Conservation (phyloP, 2,797 vertebrate genomes). For the Enteromius viviparus region DNA sequence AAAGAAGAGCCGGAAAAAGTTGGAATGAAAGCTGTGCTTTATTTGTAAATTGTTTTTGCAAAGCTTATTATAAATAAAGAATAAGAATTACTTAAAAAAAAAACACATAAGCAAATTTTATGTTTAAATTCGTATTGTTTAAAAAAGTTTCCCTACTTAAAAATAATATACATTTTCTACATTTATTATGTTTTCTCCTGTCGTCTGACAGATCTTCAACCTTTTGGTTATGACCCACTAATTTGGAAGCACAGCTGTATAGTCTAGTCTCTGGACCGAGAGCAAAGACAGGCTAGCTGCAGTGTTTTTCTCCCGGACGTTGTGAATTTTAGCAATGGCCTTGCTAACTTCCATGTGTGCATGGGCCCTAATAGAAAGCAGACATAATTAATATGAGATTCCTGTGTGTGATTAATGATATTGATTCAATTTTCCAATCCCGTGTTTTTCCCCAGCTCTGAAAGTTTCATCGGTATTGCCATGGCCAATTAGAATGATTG, state of each 20-base stretch:
- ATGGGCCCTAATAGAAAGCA: slow-evolving; percentile 76
- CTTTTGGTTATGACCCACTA: background rate
- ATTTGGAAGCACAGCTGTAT: slow-evolving; percentile 23
- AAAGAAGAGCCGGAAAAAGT: background rate
- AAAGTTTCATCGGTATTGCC: slow-evolving; percentile 81
- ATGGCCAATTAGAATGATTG: slow-evolving; percentile 83
- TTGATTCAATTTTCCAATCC: slow-evolving; percentile 81
- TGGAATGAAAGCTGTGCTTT: background rate
- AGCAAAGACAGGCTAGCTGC: background rate
- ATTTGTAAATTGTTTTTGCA: background rate
- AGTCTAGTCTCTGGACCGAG: slow-evolving; percentile 55
- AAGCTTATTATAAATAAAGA: background rate
- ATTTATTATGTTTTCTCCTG: background rate
- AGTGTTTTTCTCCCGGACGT: background rate
- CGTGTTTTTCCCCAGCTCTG: slow-evolving; percentile 72
- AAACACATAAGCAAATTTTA: no score
- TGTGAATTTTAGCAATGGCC: background rate
- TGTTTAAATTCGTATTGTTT: background rate
- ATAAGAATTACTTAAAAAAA: no score
- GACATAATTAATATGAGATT: slow-evolving; percentile 79
- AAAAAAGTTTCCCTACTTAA: fast-evolving
- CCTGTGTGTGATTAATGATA: slow-evolving; percentile 82
- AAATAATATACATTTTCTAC: background rate
- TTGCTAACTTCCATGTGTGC: slow-evolving; percentile 66
- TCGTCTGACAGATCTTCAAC: background rate